These are phyloP conservation scores for Myotis yumanensis DNA, from an alignment of 2,113 vertebrate species.

Conservation along the genomic window DNA sequence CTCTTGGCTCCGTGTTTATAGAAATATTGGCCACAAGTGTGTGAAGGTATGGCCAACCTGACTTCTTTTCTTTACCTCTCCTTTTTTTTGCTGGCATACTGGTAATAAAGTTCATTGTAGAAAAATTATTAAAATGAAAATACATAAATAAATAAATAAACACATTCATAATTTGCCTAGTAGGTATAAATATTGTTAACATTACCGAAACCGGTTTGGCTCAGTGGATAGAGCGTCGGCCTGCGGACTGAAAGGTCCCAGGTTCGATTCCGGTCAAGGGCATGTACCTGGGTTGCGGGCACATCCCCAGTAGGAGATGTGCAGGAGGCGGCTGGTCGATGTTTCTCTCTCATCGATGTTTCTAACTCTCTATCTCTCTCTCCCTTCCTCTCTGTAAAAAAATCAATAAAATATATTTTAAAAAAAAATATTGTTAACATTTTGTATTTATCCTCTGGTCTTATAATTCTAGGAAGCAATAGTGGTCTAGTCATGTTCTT, in stretches of 20 bases:
- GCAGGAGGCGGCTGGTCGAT: too few species aligned
- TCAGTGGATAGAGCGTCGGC: too few species aligned
- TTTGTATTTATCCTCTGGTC: background rate
- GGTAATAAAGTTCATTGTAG: background rate
- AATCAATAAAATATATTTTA: too few species aligned
- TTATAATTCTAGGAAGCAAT: background rate
- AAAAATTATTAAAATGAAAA: background rate
- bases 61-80: background rate
- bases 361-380: too few species aligned
- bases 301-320: too few species aligned
- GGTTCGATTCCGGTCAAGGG: too few species aligned
- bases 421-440: background rate
- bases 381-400: too few species aligned
- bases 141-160: conserved; percentile 12
- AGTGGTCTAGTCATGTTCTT: background rate
- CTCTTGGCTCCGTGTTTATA: background rate
- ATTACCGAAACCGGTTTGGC: too few species aligned
- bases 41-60: background rate
- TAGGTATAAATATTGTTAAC: background rate
- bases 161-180: background rate
- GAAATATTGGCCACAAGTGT: background rate
- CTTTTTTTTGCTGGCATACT: background rate
- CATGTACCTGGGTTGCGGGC: too few species aligned
- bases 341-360: too few species aligned
- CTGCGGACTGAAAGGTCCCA: too few species aligned